Percentiles rank a stretch among this genome's conserved stretches.
These are phyloP conservation scores for Macaria liturata DNA, from an alignment of 2,888 invertebrate species.

Conservation along the genomic window DNA sequence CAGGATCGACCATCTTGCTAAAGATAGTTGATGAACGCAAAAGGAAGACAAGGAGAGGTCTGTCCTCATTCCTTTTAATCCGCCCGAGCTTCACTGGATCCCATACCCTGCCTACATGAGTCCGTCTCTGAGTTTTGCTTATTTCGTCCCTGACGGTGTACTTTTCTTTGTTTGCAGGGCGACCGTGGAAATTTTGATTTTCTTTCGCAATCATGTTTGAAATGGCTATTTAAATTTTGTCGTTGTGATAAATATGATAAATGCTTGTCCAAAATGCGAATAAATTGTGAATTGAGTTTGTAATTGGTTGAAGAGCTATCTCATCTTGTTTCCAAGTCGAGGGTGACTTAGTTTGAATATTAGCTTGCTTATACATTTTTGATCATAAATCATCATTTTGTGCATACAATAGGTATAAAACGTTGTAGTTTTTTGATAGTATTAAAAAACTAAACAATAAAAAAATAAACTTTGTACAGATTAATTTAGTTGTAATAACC, in stretches of 20 bases:
- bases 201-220: conserved; percentile 18
- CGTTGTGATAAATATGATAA: conserved; percentile 14
- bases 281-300: conserved; percentile 5
- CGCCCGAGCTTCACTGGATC: neutral
- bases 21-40: too few relatives aligned
- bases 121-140: neutral
- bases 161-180: conserved; percentile 35
- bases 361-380: too few relatives aligned
- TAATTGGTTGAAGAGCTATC: conserved; percentile 6
- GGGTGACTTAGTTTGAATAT: too few relatives aligned
- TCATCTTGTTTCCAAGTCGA: neutral
- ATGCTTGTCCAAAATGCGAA: conserved; percentile 7
- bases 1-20: too few relatives aligned
- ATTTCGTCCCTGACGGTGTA: conserved; percentile 41
- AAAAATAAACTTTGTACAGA: too few relatives aligned
- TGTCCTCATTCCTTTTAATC: too few relatives aligned
- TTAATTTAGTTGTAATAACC: too few relatives aligned
- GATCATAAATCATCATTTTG: too few relatives aligned
- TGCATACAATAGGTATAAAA: too few relatives aligned
- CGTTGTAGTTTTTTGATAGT: too few relatives aligned
- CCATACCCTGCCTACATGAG: neutral
- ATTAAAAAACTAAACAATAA: too few relatives aligned
- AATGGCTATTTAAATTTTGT: conserved; percentile 16
- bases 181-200: conserved; percentile 16
- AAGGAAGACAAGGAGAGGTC: too few relatives aligned